Percentiles rank a stretch among this genome's conserved stretches.
Evolutionary conservation across 2,113 vertebrate species (phyloP).

Genomic region (Trematocara stigmaticum): DNA sequence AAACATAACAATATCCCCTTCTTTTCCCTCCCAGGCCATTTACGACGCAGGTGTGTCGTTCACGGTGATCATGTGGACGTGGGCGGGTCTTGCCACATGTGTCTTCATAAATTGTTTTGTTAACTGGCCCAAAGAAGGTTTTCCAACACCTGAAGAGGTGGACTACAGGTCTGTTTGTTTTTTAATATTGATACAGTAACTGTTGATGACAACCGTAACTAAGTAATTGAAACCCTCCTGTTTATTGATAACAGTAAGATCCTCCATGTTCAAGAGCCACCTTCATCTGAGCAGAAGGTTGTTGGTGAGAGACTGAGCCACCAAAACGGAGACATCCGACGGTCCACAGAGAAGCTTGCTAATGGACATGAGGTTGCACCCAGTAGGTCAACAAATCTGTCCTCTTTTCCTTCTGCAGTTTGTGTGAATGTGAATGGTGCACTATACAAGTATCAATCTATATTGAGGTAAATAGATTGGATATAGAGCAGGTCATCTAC

Average conservation of each 20-base stretch:
- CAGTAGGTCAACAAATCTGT: constrained; percentile 61
- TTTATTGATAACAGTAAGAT: constrained; percentile 67
- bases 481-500: background rate
- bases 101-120: constrained; percentile 85
- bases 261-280: constrained; percentile 32
- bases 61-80: constrained; percentile 80
- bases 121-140: constrained; percentile 84
- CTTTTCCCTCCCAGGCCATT: constrained; percentile 71
- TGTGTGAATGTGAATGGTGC: background rate
- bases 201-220: background rate
- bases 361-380: background rate
- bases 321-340: constrained; percentile 53
- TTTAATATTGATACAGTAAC: background rate
- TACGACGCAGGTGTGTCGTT: constrained; percentile 80
- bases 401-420: background rate
- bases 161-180: constrained; percentile 69
- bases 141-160: constrained; percentile 82
- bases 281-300: constrained; percentile 69
- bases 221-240: background rate
- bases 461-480: background rate
- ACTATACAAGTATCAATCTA: fast-evolving
- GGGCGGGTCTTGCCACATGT: constrained; percentile 78
- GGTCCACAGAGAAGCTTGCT: constrained; percentile 59
- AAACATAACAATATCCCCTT: background rate
- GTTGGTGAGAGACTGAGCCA: constrained; percentile 68